These are phyloP conservation scores for Strix occidentalis DNA, from an alignment of 2,797 vertebrate species.

Conservation along the genomic window DNA sequence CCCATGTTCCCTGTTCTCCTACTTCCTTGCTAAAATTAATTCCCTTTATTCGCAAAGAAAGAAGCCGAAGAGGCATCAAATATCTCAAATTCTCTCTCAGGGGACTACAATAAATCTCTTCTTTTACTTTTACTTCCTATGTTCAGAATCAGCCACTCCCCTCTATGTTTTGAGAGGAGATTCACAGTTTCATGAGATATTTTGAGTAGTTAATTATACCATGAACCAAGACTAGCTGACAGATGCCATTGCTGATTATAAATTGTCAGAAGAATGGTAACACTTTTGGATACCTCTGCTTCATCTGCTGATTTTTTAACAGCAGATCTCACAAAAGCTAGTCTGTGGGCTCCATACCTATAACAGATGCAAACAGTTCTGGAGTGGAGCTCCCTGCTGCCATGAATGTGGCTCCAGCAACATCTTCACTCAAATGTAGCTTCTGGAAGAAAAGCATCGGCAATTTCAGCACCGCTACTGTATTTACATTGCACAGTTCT, in stretches of 20 bases:
- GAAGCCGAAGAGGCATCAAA: neutral
- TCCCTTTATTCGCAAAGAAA: neutral
- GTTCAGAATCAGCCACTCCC: neutral
- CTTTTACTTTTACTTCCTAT: neutral
- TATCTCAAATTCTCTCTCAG: neutral
- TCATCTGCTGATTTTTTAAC: constrained; percentile 3
- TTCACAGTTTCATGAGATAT: constrained; percentile 26
- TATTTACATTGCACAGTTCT: neutral
- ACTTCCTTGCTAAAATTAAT: constrained; percentile 8
- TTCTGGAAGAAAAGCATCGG: constrained; percentile 78
- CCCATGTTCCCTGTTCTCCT: neutral
- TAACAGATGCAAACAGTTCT: constrained; percentile 95
- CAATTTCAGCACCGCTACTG: neutral
- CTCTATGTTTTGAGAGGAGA: constrained; percentile 30
- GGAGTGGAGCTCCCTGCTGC: constrained; percentile 98
- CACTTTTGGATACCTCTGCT: neutral
- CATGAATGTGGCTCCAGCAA: constrained; percentile 99
- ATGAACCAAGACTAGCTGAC: constrained; percentile 30
- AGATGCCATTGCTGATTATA: constrained; percentile 18
- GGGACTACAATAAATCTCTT: neutral
- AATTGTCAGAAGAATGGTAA: constrained; percentile 18
- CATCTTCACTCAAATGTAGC: constrained; percentile 94
- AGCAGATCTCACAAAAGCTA: neutral
- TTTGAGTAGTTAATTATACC: constrained; percentile 46
- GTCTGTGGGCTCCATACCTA: constrained; percentile 80